Evolutionary conservation across 2,797 vertebrate genomes (phyloP), one percentile per base, ranked within the genome.

Genomic region (Periparus ater): DNA sequence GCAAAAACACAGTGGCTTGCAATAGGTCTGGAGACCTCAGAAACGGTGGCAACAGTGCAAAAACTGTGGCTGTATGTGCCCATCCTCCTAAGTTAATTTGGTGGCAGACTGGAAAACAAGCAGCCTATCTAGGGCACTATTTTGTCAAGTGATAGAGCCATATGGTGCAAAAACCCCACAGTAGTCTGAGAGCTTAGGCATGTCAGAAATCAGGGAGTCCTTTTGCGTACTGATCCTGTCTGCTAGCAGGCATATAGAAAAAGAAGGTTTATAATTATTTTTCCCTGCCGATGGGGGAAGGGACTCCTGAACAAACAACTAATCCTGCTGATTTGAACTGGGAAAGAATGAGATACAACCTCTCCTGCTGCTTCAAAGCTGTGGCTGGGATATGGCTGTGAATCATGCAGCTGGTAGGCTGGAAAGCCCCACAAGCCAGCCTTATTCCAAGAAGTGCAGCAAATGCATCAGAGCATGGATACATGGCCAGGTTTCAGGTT

Each of bases 141-240:
- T 91, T 78, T 89, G 57, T 93, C 63, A 58, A 97, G 91, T 40
- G 80, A 88, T 27, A n/a, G 68, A 86, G 74, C 86, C 87, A 95
- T 71, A 81, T 85, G 61, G 95, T 70, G 18, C 67, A 85, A 76
- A 90, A 91, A 32, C 13, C 17, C 17, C 40, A 60, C 38, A 27
- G 74, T 72, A 0, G 12, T 94, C 75, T 89, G 77, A 81, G 78
- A 57, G 80, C 86, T 97, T 86, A 94, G 84, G 83, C 67, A 67
- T 72, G 87, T 87, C 89, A 96, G 94, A 94, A 97, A 95, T 92
- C 61, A 77, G 93, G 87, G 76, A 96, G 84, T 93, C 91, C 91
- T 84, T 88, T 32, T 67, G 72, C 5, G 0, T 68, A 40, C 29
- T 58, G 72, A 96, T 89, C 77, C 62, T 72, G 60, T 42, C 48